A percentile compares a stretch with the other conserved stretches of the same genome.
Conservation (phyloP, 1,140 invertebrate species). For the Cyrtorhinus lividipennis region DNA sequence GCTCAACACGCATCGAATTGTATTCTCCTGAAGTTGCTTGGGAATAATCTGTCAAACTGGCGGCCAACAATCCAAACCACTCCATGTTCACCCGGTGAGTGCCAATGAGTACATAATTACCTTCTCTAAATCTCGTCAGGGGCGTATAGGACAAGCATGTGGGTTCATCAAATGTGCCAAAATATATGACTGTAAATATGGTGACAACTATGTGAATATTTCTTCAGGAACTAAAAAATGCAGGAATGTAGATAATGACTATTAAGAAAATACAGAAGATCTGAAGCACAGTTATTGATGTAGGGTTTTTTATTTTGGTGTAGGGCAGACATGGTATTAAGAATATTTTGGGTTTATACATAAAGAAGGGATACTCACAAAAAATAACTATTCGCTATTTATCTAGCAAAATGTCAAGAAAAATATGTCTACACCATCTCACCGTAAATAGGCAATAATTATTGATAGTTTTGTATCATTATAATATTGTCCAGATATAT, state of each 20-base stretch:
- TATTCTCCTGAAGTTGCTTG: background rate
- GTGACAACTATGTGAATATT: background rate
- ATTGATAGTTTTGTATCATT: too few species aligned
- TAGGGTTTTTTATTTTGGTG: too few species aligned
- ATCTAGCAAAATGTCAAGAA: too few species aligned
- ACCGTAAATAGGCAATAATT: too few species aligned
- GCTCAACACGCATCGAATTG: background rate
- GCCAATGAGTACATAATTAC: background rate
- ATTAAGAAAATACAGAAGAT: background rate
- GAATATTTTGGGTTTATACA: too few species aligned
- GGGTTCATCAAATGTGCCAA: background rate
- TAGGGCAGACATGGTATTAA: background rate
- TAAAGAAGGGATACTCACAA: too few species aligned
- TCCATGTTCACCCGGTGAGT: conserved; percentile 19
- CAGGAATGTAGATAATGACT: background rate
- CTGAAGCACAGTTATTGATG: background rate
- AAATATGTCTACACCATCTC: too few species aligned
- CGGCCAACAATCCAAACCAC: conserved; percentile 16
- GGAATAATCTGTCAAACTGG: conserved; percentile 11
- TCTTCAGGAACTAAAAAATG: background rate
- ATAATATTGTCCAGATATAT: too few species aligned
- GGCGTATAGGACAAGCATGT: background rate
- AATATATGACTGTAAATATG: background rate
- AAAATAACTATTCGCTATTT: too few species aligned
- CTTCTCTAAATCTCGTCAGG: background rate